Base-by-base conservation (phyloP, 2,113 vertebrate genomes). In the Quiscalus mexicanus region DNA sequence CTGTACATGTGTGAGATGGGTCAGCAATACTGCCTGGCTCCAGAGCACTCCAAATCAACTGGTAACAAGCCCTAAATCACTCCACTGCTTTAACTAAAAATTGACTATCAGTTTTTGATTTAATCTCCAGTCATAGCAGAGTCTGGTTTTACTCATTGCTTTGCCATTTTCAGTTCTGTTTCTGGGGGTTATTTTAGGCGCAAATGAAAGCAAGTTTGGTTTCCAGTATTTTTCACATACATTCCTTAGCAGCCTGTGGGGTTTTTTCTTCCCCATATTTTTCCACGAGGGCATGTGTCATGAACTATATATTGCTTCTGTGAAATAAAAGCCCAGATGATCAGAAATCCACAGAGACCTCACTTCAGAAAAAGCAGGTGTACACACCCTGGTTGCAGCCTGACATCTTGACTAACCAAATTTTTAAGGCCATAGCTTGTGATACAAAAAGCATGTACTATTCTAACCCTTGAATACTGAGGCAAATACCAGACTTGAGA, bases 261-360 rank as follows among this genome's bases (percentile, higher is more conserved):
- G 2, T 5, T 9, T 30, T 7, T 2, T 7, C 17, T 0, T 5
- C 8, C 15, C 9, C 8, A 2, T 12, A 4, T 44, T 64, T 65
- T 85, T 62, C 75, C 21, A 41, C 0, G 0, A 77, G 68, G 28
- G 14, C 23, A 23, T 31, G 14, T 33, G 30, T n/a, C n/a, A 27
- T 22, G 20, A 94, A 50, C 49, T 74, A 9, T 21, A 15, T 21
- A 25, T 11, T 52, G 30, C 35, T 47, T 53, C 39, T 2, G 24
- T 47, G 42, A 83, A 83, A 86, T 45, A 58, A 70, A 90, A 77
- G 5, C 20, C 53, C 37, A 62, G 37, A 53, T 58, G 18, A 90
- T 75, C 67, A 65, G 31, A 76, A 85, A 65, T 17, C 20, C n/a
- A 83, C 10, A 41, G 45, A 65, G 17, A 16, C 9, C 27, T 39